Percentiles rank a stretch among this genome's conserved stretches.
These are phyloP conservation scores for Conistra vaccinii DNA, from an alignment of 2,888 invertebrate species.

Conservation along the genomic window DNA sequence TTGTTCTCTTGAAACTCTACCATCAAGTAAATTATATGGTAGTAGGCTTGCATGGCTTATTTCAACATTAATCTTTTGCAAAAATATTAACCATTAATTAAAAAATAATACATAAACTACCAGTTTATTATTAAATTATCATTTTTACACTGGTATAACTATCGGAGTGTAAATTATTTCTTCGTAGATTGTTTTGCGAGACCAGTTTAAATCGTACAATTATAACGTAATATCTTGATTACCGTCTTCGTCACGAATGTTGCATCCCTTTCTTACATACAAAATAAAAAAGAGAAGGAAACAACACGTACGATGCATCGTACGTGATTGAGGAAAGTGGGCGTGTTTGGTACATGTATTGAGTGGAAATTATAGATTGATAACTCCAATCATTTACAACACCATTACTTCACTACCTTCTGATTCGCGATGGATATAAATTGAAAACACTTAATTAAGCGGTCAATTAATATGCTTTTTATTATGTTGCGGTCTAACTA, in stretches of 20 bases:
- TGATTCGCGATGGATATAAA: constrained; percentile 73
- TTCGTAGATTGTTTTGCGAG: constrained; percentile 34
- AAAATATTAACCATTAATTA: constrained; percentile 8
- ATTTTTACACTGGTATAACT: constrained; percentile 24
- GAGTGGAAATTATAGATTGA: constrained; percentile 80
- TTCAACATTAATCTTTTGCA: neutral
- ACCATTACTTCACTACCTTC: constrained; percentile 72
- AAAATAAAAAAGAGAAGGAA: constrained; percentile 48
- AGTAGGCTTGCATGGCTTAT: too few species aligned
- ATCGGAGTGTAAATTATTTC: constrained; percentile 39
- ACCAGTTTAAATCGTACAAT: constrained; percentile 52
- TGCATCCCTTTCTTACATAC: constrained; percentile 43
- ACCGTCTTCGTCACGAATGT: constrained; percentile 45
- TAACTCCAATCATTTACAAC: constrained; percentile 76
- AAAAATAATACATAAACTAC: constrained; percentile 7
- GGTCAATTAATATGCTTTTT: constrained; percentile 63
- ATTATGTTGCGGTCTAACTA: constrained; percentile 34
- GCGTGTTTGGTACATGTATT: constrained; percentile 74
- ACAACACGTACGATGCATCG: constrained; percentile 51
- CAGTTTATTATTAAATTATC: constrained; percentile 25
- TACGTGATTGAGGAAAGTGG: constrained; percentile 69
- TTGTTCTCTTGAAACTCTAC: too few species aligned
- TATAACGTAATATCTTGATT: constrained; percentile 58
- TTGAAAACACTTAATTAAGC: constrained; percentile 66
- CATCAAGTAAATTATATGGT: neutral